Evolutionary conservation across 1,140 invertebrate genomes (phyloP), one percentile per base, ranked within the genome.

Genomic region (Dendroctonus valens): DNA sequence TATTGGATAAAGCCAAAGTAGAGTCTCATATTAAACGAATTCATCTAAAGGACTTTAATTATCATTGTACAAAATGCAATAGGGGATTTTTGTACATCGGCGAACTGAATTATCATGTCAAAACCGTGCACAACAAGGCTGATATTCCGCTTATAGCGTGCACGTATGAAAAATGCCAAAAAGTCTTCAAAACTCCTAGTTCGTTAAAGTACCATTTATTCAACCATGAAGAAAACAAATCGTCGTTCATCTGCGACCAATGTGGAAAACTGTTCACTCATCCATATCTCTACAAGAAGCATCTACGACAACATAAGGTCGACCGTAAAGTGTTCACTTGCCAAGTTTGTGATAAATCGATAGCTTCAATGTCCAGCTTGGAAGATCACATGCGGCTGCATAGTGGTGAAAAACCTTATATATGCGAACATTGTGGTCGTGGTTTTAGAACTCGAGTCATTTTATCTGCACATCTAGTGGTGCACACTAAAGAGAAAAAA

Each of bases 391-490:
- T 76, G 8, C 69, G 75, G 6, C 72, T 74, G 5, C 81, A 83
- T 60, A 76, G 77, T n/a, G 79, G 77, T 3, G 77, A 78, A 51
- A 78, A 79, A 59, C 79, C 80, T 0, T 81, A 76, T 57, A 70
- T 71, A 6, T 83, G 82, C 70, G 70, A 76, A 14, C 60, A 80
- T 1, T 83, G 82, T 60, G 76, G 74, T 9, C 82, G 82, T 69
- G 73, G 73, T 37, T 81, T 80, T 73, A 88, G 86, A 0, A 88
- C 89, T 72, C 83, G 85, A 6, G 87, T 85, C 5, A 81, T 80
- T 14, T 75, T 89, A n/a, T 81, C 85, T 86, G 39, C 86, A 4
- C 81, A 82, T 53, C 70, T 76, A 6, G 71, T 75, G 8, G 74
- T 74, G 2, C 81, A 83, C 58, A 77, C 78, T 7, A 79, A 77